Base-by-base conservation (phyloP, 2,797 vertebrate genomes). In the Rhinophrynus dorsalis region DNA sequence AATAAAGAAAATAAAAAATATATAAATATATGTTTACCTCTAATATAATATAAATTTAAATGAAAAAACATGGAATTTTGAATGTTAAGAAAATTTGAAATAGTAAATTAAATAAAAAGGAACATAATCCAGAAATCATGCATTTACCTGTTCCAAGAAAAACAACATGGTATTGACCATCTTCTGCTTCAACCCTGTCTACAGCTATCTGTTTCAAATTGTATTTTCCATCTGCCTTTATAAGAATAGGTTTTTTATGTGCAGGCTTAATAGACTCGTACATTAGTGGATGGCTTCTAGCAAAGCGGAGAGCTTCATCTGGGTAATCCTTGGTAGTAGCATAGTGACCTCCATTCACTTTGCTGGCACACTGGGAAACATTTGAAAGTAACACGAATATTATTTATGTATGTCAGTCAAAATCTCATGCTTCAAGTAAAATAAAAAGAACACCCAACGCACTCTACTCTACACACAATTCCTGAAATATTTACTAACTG, bases 121-220 rank as follows among this genome's bases (percentile, higher is more conserved):
- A 15, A 1, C 3, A 13, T 5, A 20, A n/a, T n/a, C n/a, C n/a
- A n/a, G n/a, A n/a, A n/a, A n/a, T n/a, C n/a, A n/a, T n/a, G n/a
- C n/a, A n/a, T 23, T 80, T 87, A 98, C 96, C 97, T 82, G 97
- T 99, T 33, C 97, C 97, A 15, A 99, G 91, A 85, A 97, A 99
- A 21, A 99, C 87, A 69, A 98, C 97, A 52, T 99, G 93, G 57
- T 99, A 99, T 68, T 97, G 92, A 18, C 97, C 97, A 21, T 99
- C 97, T 82, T 98, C 94, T 1, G 97, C 97, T 83, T 97, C 95
- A 27, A 98, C 97, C 68, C 93, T 84, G 81, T 99, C 96, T 38
- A 98, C 97, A 0, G 92, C 94, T 42, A 99, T 90, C 83, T 98
- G 95, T 10, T 93, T 98, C 67, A 99, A 86, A 52, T 90, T 95